A percentile compares a stretch with the other conserved stretches of the same genome.
Evolutionary conservation across 2,797 vertebrate species (phyloP).

Genomic region (Denticeps clupeoides): DNA sequence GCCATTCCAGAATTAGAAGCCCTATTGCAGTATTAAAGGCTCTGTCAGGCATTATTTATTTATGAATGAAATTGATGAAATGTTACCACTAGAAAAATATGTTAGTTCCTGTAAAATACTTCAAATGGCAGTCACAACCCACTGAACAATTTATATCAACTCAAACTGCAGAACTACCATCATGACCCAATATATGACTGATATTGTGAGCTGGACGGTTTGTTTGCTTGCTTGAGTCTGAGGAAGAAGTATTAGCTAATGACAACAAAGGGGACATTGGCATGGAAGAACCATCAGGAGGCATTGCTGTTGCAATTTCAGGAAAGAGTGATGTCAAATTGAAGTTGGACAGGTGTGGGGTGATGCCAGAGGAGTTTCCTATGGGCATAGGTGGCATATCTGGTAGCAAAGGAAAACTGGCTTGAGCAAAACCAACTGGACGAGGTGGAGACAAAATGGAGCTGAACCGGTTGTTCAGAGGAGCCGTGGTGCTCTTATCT

Average conservation of each 20-base stretch:
- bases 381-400: constrained; percentile 97
- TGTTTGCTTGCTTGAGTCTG: constrained; percentile 87
- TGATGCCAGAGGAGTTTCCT: constrained; percentile 76
- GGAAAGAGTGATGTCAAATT: constrained; percentile 94
- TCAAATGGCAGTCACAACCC: too few species aligned
- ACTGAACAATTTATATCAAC: too few species aligned
- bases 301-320: constrained; percentile 92
- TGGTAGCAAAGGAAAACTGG: constrained; percentile 88
- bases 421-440: constrained; percentile 89
- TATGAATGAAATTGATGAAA: too few species aligned
- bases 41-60: neutral
- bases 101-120: neutral
- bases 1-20: neutral
- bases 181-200: constrained; percentile 97
- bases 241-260: constrained; percentile 79
- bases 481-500: constrained; percentile 77
- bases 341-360: constrained; percentile 90
- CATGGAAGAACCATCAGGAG: constrained; percentile 85
- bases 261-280: constrained; percentile 89
- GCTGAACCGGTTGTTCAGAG: constrained; percentile 88
- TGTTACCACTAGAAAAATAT: too few species aligned
- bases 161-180: constrained; percentile 91
- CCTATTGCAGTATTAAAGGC: neutral
- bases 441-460: constrained; percentile 95
- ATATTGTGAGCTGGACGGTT: constrained; percentile 98